phyloP scores from a whole-genome alignment of 1,140 invertebrate species.

The Meloidogyne hapla region DNA sequence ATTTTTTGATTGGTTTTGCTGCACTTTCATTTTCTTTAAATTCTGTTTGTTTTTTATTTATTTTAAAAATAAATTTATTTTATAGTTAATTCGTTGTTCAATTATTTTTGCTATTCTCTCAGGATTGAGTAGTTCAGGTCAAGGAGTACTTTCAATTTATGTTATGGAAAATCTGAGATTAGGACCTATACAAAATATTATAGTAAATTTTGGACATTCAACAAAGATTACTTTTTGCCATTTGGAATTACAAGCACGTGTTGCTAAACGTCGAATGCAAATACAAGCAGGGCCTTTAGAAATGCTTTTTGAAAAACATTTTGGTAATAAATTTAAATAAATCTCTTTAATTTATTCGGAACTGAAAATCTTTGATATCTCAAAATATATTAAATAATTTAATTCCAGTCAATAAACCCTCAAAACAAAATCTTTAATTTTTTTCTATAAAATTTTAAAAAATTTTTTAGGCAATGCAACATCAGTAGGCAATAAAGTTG shows the following conservation, averaged over 20 bases:
- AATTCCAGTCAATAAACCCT: no score
- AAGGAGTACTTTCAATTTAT: constrained; percentile 33
- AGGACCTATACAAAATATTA: constrained; percentile 41
- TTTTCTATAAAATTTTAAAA: not conserved
- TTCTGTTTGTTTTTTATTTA: constrained; percentile 24
- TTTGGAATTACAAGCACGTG: constrained; percentile 37
- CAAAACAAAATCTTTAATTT: not conserved
- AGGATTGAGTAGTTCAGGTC: constrained; percentile 34
- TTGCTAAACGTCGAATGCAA: constrained; percentile 32
- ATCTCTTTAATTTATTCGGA: no score
- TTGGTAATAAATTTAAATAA: constrained; percentile 30
- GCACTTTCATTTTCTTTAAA: constrained; percentile 39
- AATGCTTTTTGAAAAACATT: constrained; percentile 42
- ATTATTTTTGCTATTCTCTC: constrained; percentile 34
- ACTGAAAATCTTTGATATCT: no score
- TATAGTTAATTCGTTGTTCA: constrained; percentile 46
- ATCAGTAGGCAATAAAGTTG: constrained; percentile 33
- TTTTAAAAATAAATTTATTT: constrained; percentile 14
- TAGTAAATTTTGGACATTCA: constrained; percentile 38
- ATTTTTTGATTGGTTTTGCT: constrained; percentile 30
- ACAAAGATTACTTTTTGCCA: constrained; percentile 42
- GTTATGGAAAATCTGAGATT: constrained; percentile 32
- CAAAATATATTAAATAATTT: no score
- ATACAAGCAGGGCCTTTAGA: constrained; percentile 40
- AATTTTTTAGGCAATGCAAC: constrained; percentile 12